A percentile compares a stretch with the other conserved stretches of the same genome.
Evolutionary conservation across 2,888 invertebrate species (phyloP).

Genomic region (Vandiemenella viatica): DNA sequence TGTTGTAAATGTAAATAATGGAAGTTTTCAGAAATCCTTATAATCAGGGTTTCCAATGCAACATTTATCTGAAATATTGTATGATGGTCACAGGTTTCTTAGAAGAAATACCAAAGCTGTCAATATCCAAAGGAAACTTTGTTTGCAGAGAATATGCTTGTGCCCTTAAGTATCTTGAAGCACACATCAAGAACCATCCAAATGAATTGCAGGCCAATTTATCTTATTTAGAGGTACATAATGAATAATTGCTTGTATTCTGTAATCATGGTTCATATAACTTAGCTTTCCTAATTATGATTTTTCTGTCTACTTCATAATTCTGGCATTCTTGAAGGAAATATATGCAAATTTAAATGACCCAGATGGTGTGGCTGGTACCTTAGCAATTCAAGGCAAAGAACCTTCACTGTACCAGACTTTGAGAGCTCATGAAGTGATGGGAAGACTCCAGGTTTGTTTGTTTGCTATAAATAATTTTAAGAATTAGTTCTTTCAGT

Average conservation of each 20-base stretch:
- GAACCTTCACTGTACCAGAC: slow-evolving; percentile 68
- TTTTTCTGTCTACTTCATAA: neutral
- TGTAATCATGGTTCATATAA: neutral
- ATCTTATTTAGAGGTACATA: slow-evolving; percentile 24
- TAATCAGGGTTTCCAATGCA: too few relatives aligned
- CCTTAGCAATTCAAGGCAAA: slow-evolving; percentile 53
- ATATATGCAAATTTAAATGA: slow-evolving; percentile 81
- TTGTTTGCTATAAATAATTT: neutral
- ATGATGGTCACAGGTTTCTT: too few relatives aligned
- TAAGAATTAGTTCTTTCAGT: neutral
- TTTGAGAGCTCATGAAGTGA: slow-evolving; percentile 70
- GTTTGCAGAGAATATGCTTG: slow-evolving; percentile 59
- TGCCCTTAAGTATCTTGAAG: slow-evolving; percentile 58
- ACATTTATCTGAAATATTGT: too few relatives aligned
- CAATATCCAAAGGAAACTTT: slow-evolving; percentile 57
- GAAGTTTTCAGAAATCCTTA: too few relatives aligned
- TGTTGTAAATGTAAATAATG: too few relatives aligned
- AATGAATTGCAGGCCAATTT: slow-evolving; percentile 41
- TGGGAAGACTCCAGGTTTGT: slow-evolving; percentile 50
- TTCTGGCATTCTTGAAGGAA: slow-evolving; percentile 35
- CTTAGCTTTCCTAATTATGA: slow-evolving; percentile 1
- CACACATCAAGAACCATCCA: slow-evolving; percentile 46
- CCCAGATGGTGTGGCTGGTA: slow-evolving; percentile 75
- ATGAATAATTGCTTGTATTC: neutral
- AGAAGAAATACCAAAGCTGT: slow-evolving; percentile 42